phyloP scores from a whole-genome alignment of 2,113 vertebrate genomes.

The Sula dactylatra region DNA sequence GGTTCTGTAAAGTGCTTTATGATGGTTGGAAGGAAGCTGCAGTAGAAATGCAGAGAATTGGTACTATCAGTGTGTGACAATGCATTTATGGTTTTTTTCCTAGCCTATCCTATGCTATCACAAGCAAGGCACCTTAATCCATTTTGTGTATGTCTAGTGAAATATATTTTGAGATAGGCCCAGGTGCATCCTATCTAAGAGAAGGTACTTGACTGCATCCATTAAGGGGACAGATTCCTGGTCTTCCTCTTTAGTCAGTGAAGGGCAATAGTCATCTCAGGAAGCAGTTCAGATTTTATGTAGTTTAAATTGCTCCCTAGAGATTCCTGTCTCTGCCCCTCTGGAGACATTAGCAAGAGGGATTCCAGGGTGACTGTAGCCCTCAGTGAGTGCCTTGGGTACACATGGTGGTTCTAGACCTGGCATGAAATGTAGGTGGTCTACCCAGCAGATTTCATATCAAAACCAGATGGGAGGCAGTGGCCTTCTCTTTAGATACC shows the following conservation, averaged over 20 bases:
- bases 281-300: background rate
- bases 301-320: background rate
- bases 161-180: background rate
- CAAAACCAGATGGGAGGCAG: background rate
- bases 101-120: background rate
- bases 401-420: background rate
- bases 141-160: background rate
- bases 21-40: background rate
- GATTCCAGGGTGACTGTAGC: background rate
- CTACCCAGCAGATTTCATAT: background rate
- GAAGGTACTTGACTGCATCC: background rate
- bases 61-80: background rate
- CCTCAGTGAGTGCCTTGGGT: background rate
- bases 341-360: background rate
- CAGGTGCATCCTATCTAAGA: background rate
- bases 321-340: background rate
- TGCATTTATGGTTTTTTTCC: background rate
- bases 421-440: rapidly evolving
- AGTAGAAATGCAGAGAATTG: background rate
- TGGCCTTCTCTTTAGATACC: background rate
- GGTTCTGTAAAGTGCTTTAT: background rate
- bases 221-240: background rate
- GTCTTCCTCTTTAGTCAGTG: background rate
- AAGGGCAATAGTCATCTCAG: background rate
- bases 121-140: background rate